phyloP scores from a whole-genome alignment of 2,797 vertebrate genomes.

The Tangara arthus region DNA sequence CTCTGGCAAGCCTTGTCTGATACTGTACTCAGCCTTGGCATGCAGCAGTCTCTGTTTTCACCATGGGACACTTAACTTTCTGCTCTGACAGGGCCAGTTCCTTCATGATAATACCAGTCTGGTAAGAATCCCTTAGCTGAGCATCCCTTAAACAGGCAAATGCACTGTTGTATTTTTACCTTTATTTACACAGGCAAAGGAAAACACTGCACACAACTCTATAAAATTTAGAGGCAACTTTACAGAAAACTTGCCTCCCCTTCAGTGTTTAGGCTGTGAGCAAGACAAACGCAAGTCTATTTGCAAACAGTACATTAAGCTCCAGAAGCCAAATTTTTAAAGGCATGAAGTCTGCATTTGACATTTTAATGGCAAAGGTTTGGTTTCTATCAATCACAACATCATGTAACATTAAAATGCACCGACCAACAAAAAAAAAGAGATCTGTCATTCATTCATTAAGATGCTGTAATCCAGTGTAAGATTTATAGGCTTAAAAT shows the following conservation, averaged over 20 bases:
- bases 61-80: not conserved
- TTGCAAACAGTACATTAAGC: slow-evolving; percentile 81
- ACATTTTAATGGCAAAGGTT: slow-evolving; percentile 78
- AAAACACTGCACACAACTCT: slow-evolving; percentile 47
- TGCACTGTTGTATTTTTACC: slow-evolving; percentile 26
- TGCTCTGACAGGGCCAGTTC: not conserved
- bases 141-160: slow-evolving; percentile 5
- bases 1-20: not conserved
- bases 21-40: not conserved
- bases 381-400: slow-evolving; percentile 79
- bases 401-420: slow-evolving; percentile 76
- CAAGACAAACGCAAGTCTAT: slow-evolving; percentile 74
- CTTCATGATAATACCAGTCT: not conserved
- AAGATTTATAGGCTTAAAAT: slow-evolving; percentile 75
- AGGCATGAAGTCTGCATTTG: slow-evolving; percentile 72
- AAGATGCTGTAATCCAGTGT: slow-evolving; percentile 78
- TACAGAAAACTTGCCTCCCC: slow-evolving; percentile 52
- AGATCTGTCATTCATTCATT: slow-evolving; percentile 79
- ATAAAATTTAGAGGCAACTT: slow-evolving; percentile 65
- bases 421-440: slow-evolving; percentile 66
- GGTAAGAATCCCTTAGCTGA: not conserved
- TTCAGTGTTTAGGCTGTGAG: slow-evolving; percentile 56
- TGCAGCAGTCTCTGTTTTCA: not conserved
- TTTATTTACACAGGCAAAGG: slow-evolving; percentile 57
- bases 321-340: slow-evolving; percentile 79